These are phyloP conservation scores for Entomobrya proxima DNA, from an alignment of 2,888 invertebrate genomes.

Conservation along the genomic window DNA sequence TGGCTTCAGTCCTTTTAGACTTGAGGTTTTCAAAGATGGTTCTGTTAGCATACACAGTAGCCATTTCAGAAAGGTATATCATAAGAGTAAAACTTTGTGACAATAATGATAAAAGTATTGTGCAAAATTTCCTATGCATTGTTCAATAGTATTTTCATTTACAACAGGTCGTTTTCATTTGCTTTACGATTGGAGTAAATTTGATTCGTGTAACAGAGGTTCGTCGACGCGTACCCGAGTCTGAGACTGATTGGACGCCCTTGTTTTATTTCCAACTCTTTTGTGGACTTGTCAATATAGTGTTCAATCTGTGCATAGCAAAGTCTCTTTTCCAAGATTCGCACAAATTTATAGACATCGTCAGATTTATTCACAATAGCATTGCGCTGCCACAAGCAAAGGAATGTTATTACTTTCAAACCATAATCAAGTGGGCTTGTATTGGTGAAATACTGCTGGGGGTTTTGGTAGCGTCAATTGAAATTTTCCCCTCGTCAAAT, in stretches of 20 bases:
- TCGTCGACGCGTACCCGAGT: neutral
- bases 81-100: neutral
- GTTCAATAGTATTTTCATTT: too few relatives aligned
- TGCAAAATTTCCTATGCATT: too few relatives aligned
- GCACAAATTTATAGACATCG: neutral
- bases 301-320: neutral
- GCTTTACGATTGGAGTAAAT: neutral
- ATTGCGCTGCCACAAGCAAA: neutral
- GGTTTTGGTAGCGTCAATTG: neutral
- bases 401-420: neutral
- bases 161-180: neutral
- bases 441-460: slow-evolving; percentile 12
- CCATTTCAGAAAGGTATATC: neutral
- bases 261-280: slow-evolving; percentile 4
- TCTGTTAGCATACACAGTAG: neutral
- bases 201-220: slow-evolving; percentile 21
- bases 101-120: neutral
- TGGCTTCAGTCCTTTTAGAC: slow-evolving; percentile 23
- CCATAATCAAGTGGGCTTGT: neutral
- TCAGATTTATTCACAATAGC: neutral
- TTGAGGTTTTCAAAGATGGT: neutral
- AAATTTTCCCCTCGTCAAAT: neutral
- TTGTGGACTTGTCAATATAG: slow-evolving; percentile 14
- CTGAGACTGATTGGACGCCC: slow-evolving; percentile 1
- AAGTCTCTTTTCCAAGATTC: neutral